Evolutionary conservation across 2,888 invertebrate species (phyloP).

Genomic region (Nemurella pictetii): DNA sequence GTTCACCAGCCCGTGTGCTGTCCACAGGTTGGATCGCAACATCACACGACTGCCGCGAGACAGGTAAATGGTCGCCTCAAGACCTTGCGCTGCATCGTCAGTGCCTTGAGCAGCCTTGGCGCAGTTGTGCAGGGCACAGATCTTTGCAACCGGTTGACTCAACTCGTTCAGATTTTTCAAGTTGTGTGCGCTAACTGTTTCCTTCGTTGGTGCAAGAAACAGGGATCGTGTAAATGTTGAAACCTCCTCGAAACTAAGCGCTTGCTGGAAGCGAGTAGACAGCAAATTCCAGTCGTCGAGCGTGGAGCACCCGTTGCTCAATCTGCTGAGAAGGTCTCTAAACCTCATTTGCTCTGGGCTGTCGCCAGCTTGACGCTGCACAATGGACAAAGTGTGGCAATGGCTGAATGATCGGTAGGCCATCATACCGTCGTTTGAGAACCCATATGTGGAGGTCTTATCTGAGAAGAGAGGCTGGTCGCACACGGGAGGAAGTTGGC

Average conservation of each 20-base stretch:
- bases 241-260: not conserved
- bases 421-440: not conserved
- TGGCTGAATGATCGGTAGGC: not conserved
- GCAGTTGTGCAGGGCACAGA: not conserved
- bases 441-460: not conserved
- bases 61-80: not conserved
- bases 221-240: not conserved
- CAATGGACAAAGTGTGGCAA: not conserved
- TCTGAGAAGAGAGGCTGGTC: not conserved
- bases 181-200: not conserved
- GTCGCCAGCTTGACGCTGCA: conserved; percentile 6
- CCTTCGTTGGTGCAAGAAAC: not conserved
- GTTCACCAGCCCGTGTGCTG: not conserved
- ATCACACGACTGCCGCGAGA: not conserved
- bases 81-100: not conserved
- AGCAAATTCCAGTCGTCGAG: conserved; percentile 1
- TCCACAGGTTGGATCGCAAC: conserved; percentile 22
- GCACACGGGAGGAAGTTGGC: conserved; percentile 13
- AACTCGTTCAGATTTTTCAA: not conserved
- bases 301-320: conserved; percentile 7
- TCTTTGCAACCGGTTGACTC: not conserved
- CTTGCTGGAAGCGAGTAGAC: not conserved
- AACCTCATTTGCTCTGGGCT: not conserved
- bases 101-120: not conserved
- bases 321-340: not conserved